A percentile compares a stretch with the other conserved stretches of the same genome.
These are phyloP conservation scores for Melangyna quadrimaculata DNA, from an alignment of 2,888 invertebrate species.

Conservation along the genomic window DNA sequence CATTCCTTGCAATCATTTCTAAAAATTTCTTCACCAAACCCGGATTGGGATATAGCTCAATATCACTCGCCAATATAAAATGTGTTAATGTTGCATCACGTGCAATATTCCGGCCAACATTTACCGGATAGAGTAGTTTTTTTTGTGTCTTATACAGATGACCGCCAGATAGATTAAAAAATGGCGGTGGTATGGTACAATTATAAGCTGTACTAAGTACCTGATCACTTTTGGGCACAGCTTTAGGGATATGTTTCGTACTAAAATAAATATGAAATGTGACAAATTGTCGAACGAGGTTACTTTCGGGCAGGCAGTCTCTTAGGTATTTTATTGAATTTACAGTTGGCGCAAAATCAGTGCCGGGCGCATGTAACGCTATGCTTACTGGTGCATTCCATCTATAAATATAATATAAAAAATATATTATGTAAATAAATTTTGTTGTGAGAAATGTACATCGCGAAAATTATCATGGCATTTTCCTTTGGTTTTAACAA, in stretches of 20 bases:
- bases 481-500: too few species aligned
- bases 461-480: too few species aligned
- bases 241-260: conserved; percentile 91
- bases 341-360: conserved; percentile 89
- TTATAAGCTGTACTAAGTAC: conserved; percentile 86
- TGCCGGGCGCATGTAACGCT: conserved; percentile 93
- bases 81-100: conserved; percentile 91
- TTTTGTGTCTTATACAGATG: conserved; percentile 90
- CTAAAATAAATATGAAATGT: conserved; percentile 96
- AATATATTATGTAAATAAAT: neutral
- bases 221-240: conserved; percentile 85
- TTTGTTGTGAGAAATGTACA: too few species aligned
- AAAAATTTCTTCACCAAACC: conserved; percentile 90
- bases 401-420: conserved; percentile 77
- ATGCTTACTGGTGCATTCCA: conserved; percentile 95
- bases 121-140: conserved; percentile 93
- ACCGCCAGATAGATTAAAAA: conserved; percentile 84
- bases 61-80: conserved; percentile 92
- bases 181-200: conserved; percentile 88
- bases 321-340: conserved; percentile 91
- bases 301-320: conserved; percentile 86
- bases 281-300: conserved; percentile 88
- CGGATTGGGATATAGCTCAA: conserved; percentile 94
- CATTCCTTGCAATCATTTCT: conserved; percentile 90
- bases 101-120: conserved; percentile 94